Evolutionary conservation across 2,888 invertebrate species (phyloP).

Genomic region (Ormyrus nitidulus): DNA sequence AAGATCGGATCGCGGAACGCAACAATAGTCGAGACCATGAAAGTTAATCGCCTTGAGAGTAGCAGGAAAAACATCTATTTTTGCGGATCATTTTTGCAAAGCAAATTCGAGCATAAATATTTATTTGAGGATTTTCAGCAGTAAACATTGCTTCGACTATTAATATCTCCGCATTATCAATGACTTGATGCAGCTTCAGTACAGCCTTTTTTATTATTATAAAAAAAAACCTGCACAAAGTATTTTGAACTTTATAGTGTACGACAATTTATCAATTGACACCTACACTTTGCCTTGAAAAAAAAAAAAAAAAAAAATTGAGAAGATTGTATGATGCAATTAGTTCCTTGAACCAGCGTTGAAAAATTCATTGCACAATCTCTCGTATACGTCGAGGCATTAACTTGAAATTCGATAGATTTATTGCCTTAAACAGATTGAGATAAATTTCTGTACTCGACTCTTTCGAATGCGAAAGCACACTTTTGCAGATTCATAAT

Average conservation of each 20-base stretch:
- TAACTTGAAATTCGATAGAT: not conserved
- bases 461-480: no score
- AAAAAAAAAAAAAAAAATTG: not conserved
- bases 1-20: no score
- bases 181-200: not conserved
- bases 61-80: conserved; percentile 16
- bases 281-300: not conserved
- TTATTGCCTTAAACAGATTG: not conserved
- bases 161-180: not conserved
- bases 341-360: conserved; percentile 2
- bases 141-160: conserved; percentile 3
- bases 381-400: not conserved
- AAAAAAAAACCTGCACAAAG: no score
- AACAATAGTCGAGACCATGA: not conserved
- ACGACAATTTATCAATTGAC: not conserved
- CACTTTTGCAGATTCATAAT: no score
- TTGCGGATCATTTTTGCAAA: conserved; percentile 7
- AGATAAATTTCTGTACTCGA: no score
- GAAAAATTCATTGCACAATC: not conserved
- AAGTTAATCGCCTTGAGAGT: conserved; percentile 20
- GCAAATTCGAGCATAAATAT: conserved; percentile 8
- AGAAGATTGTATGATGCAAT: not conserved
- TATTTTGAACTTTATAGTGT: not conserved
- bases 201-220: no score
- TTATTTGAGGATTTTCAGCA: not conserved